These are phyloP conservation scores for Thomomys bottae DNA, from an alignment of 2,113 vertebrate species.

Conservation along the genomic window DNA sequence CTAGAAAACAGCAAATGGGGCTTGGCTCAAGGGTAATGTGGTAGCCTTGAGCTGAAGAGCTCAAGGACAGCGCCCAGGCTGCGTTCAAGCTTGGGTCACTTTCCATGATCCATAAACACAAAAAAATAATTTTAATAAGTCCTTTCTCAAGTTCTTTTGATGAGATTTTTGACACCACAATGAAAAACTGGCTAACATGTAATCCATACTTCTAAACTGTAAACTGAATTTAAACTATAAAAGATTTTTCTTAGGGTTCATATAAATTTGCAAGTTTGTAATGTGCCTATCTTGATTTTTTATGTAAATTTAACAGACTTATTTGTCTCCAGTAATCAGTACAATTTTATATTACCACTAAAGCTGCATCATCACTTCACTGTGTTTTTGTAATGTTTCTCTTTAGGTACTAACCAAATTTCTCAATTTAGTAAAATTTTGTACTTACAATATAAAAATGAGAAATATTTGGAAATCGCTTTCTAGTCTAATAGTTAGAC, in stretches of 20 bases:
- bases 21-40: too few relatives aligned
- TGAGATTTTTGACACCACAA: background rate
- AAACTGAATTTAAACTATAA: background rate
- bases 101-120: too few relatives aligned
- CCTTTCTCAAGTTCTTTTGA: background rate
- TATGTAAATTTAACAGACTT: background rate
- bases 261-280: background rate
- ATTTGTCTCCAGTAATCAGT: background rate
- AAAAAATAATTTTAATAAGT: too few relatives aligned
- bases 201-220: slow-evolving; percentile 1
- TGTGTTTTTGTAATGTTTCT: slow-evolving; percentile 14
- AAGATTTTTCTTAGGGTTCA: background rate
- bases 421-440: slow-evolving; percentile 27
- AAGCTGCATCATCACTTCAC: background rate
- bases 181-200: background rate
- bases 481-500: slow-evolving; percentile 39
- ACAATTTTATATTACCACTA: background rate
- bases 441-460: background rate
- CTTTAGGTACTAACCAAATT: background rate
- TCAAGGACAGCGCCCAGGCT: too few relatives aligned
- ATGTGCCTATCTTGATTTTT: slow-evolving; percentile 14
- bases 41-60: too few relatives aligned
- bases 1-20: too few relatives aligned
- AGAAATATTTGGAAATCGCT: slow-evolving; percentile 41
- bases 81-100: too few relatives aligned